These are phyloP conservation scores for Schizotus pectinicornis DNA, from an alignment of 2,888 invertebrate species.

Conservation along the genomic window DNA sequence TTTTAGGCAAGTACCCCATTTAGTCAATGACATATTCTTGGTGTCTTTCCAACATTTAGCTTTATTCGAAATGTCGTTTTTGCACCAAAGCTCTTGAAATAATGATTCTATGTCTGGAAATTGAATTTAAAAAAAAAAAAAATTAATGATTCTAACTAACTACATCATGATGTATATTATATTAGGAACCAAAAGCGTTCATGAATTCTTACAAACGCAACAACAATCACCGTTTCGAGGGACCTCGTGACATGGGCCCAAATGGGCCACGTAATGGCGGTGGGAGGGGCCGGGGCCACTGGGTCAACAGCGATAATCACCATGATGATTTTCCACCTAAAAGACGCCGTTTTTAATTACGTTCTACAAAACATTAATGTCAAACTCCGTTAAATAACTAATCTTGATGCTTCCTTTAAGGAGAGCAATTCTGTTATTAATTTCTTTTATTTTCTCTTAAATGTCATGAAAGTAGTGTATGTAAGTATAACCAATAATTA, in stretches of 20 bases:
- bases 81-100: too few species aligned
- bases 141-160: slow-evolving; percentile 1
- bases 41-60: too few species aligned
- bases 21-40: too few species aligned
- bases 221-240: slow-evolving; percentile 41
- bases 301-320: slow-evolving; percentile 49
- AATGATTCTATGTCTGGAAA: too few species aligned
- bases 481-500: too few species aligned
- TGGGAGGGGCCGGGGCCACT: slow-evolving; percentile 42
- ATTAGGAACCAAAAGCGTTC: slow-evolving; percentile 49
- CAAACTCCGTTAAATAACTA: too few species aligned
- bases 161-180: slow-evolving; percentile 18
- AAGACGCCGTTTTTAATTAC: slow-evolving; percentile 45
- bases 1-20: too few species aligned
- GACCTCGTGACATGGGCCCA: slow-evolving; percentile 33
- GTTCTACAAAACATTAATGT: slow-evolving; percentile 10
- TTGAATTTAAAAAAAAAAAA: background rate
- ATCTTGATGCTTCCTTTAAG: too few species aligned
- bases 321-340: slow-evolving; percentile 47
- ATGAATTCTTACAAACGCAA: slow-evolving; percentile 49
- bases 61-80: too few species aligned
- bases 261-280: slow-evolving; percentile 33
- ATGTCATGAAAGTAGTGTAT: too few species aligned
- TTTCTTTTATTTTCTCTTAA: too few species aligned
- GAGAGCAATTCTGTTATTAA: too few species aligned